Evolutionary conservation across 2,797 vertebrate genomes (phyloP), one percentile per base, ranked within the genome.

Genomic region (Chelon auratus): DNA sequence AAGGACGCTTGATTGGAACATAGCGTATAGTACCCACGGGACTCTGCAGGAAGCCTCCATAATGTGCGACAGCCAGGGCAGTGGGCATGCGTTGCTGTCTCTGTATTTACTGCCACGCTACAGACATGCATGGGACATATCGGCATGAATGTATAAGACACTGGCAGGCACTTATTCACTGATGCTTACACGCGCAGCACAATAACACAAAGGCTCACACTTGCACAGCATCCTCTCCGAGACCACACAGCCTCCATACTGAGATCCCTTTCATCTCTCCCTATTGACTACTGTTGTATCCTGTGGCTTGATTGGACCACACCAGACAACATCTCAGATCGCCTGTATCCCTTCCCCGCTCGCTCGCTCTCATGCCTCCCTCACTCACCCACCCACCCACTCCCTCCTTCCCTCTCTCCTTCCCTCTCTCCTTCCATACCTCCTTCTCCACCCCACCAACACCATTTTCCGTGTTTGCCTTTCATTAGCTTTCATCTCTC

Each of bases 401-500:
- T 72, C 63, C 55, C 58, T 63, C 67, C 37, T 59, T 37, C 62
- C 26, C 1, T 48, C 60, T 10, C 68, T 73, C 72, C 63, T 72
- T 79, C 76, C 26, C 1, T 48, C 60, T 12, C 68, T 73, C 72
- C 63, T 72, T 79, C 76, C 75, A 80, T 63, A 71, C 77, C 63
- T 53, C 74, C 75, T 70, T 73, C 64, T 26, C 66, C 67, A 66
- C 68, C 72, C 80, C 75, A 85, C 80, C 85, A 63, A 75, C 85
- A 79, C 84, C 79, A 82, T 76, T 78, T 87, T 78, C 75, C 54
- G 9, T 93, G 92, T 93, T 93, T 94, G 92, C 89, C 91, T 93
- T 94, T 95, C 93, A 94, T 94, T 94, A 93, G 92, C 94, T 93
- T 94, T 94, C 93, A 94, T 94, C 94, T 93, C 85, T 87, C 72